Conservation (phyloP, 2,888 invertebrate genomes). For the Apodemia zela region DNA sequence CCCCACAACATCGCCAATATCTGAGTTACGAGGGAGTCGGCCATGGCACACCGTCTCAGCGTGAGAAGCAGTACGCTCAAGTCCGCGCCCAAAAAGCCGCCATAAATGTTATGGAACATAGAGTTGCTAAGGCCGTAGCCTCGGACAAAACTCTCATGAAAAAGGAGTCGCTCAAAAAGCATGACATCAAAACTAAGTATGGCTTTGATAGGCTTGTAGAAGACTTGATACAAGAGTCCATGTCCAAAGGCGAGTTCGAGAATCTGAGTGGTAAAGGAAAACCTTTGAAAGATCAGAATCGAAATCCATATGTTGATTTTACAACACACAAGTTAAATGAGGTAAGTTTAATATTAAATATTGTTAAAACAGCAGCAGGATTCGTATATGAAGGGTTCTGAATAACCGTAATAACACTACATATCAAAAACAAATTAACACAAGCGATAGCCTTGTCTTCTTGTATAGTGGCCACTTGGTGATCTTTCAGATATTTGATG, state of each 20-base stretch:
- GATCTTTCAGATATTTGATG: too few relatives aligned
- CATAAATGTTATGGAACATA: conserved; percentile 81
- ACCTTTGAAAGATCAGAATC: conserved; percentile 84
- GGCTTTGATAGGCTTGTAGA: conserved; percentile 94
- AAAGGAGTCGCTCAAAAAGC: conserved; percentile 80
- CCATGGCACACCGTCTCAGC: conserved; percentile 87
- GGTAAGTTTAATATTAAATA: conserved; percentile 52
- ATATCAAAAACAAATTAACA: too few relatives aligned
- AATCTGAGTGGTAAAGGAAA: conserved; percentile 91
- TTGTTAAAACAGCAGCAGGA: too few relatives aligned
- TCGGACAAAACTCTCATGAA: conserved; percentile 84
- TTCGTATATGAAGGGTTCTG: too few relatives aligned
- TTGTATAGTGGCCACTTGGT: too few relatives aligned
- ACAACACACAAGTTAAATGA: conserved; percentile 92
- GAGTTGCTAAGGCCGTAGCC: conserved; percentile 81
- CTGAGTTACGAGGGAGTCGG: conserved; percentile 90
- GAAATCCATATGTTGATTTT: conserved; percentile 93
- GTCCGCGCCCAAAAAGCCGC: conserved; percentile 85
- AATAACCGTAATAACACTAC: too few relatives aligned
- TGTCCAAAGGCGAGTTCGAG: conserved; percentile 93
- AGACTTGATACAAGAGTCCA: conserved; percentile 94
- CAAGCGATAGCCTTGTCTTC: too few relatives aligned
- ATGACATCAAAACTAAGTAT: conserved; percentile 89
- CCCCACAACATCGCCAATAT: conserved; percentile 93
- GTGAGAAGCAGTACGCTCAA: conserved; percentile 88